Evolutionary conservation across 2,113 vertebrate species (phyloP), one percentile per base, ranked within the genome.

Genomic region (Hydrochoerus hydrochaeris): DNA sequence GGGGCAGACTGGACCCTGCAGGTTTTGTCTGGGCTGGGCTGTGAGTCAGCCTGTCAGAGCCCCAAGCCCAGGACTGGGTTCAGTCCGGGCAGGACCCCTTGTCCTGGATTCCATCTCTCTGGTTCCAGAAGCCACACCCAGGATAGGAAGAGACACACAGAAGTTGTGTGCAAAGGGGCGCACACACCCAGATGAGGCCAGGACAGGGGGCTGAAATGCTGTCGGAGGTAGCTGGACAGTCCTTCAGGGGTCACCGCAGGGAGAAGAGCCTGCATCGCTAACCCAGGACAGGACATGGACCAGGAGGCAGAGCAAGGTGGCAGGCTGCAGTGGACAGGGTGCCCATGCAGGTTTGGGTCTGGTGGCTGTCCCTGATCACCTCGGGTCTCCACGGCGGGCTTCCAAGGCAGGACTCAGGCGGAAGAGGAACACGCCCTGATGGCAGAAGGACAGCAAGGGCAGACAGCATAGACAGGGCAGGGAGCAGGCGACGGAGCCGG

Each of bases 21-120:
- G 95, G 77, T 95, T 85, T 75, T 93, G 62, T 93, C 92, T 95
- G 88, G 46, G 88, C 52, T 62, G 57, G 69, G 85, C 28, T 7
- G 8, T 52, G 63, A 90, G 90, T 90, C 54, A 89, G 88, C 58
- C 35, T 63, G 24, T 35, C 44, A 86, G 82, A 90, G 32, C 20
- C 81, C 41, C 54, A 46, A 90, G 57, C 41, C 54, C 65, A 49
- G 44, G 44, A 52, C n/a, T 62, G 89, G 67, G 57, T 38, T 44
- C 62, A 44, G 44, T 16, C 62, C 73, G 32, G 35, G 35, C 57
- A 85, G 49, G 19, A 58, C 26, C 46, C 46, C 81, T 67, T 19
- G 78, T 88, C 77, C 81, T 63, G 38, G 65, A 85, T 30, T 71
- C 46, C 77, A 38, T n/a, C 20, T 52, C 54, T 77, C 49, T 65